Evolutionary conservation across 1,140 invertebrate genomes (phyloP).

Genomic region (Procambarus virginalis): DNA sequence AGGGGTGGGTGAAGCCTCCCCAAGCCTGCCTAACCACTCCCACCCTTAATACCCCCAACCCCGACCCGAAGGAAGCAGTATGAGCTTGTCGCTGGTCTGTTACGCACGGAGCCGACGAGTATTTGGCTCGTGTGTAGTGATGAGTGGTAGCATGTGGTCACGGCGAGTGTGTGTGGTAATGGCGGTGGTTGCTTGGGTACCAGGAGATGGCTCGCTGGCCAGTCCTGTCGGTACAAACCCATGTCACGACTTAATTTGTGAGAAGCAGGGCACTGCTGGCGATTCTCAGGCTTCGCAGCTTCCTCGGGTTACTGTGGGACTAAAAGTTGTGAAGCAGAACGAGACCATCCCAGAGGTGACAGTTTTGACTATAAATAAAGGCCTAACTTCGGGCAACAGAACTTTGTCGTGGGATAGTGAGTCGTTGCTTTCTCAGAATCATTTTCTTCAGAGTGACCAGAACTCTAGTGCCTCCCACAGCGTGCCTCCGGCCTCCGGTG

Average conservation of each 20-base stretch:
- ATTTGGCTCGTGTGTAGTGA: constrained; percentile 16
- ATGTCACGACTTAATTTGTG: background rate
- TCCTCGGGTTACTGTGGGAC: constrained; percentile 37
- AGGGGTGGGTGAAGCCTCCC: too few species aligned
- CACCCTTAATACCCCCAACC: background rate
- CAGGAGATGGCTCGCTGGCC: background rate
- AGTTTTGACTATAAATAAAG: constrained; percentile 10
- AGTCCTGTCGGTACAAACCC: background rate
- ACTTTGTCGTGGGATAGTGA: constrained; percentile 17
- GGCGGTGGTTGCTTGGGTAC: background rate
- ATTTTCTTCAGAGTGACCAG: background rate
- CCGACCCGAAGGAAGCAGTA: constrained; percentile 22
- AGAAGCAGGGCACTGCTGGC: background rate
- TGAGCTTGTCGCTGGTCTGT: background rate
- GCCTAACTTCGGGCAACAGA: constrained; percentile 21
- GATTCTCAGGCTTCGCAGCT: background rate
- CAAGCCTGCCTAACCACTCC: background rate
- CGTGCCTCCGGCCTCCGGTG: background rate
- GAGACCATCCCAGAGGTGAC: background rate
- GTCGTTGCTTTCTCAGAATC: background rate
- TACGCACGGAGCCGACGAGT: constrained; percentile 1
- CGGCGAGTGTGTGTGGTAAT: constrained; percentile 7
- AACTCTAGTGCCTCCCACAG: background rate
- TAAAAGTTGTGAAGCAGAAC: constrained; percentile 8
- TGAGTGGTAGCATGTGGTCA: background rate